Conservation (phyloP, 2,888 invertebrate species). For the Phortica okadai region DNA sequence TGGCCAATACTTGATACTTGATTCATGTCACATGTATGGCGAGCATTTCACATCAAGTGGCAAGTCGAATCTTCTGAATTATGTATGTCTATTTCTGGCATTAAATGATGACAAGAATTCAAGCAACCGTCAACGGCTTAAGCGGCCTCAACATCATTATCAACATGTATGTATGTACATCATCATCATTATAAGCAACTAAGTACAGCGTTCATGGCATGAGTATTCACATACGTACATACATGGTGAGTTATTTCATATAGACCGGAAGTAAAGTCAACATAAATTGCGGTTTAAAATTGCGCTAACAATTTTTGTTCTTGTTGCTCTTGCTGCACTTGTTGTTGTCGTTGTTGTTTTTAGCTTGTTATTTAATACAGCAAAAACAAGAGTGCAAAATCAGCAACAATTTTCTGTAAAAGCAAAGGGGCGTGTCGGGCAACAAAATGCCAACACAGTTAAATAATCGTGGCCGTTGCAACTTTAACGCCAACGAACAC, state of each 20-base stretch:
- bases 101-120: slow-evolving; percentile 67
- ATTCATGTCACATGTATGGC: no score
- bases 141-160: neutral
- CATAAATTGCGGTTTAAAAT: slow-evolving; percentile 67
- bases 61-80: slow-evolving; percentile 53
- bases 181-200: neutral
- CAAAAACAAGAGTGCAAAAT: slow-evolving; percentile 13
- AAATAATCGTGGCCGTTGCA: neutral
- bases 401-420: neutral
- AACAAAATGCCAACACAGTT: neutral
- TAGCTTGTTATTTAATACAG: slow-evolving; percentile 52
- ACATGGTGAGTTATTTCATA: slow-evolving; percentile 59
- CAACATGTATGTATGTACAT: neutral
- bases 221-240: no score
- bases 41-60: no score
- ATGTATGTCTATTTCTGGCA: slow-evolving; percentile 66
- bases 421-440: no score
- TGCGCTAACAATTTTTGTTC: slow-evolving; percentile 42
- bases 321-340: slow-evolving; percentile 27
- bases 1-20: no score
- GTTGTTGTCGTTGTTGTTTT: slow-evolving; percentile 23
- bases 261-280: slow-evolving; percentile 69
- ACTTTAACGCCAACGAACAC: no score
- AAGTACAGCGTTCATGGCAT: neutral
- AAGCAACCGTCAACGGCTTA: slow-evolving; percentile 24